Evolutionary conservation across 2,113 vertebrate genomes (phyloP).

Genomic region (Ictalurus furcatus): DNA sequence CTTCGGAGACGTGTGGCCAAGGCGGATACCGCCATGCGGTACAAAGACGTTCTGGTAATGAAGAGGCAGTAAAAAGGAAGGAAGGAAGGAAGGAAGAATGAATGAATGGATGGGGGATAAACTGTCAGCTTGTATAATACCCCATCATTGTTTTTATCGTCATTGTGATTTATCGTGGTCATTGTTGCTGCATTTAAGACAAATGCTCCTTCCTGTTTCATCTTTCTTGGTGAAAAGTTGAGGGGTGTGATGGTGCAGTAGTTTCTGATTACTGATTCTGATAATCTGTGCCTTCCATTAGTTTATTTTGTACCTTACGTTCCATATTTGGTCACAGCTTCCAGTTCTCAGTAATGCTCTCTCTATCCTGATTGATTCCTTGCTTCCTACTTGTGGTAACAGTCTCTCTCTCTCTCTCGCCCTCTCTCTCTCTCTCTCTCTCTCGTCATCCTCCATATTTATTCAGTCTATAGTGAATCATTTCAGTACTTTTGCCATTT

Average conservation of each 20-base stretch:
- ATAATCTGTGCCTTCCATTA: background rate
- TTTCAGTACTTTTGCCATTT: background rate
- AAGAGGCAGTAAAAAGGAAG: constrained; percentile 31
- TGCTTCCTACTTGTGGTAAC: background rate
- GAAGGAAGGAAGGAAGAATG: background rate
- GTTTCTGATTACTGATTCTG: background rate
- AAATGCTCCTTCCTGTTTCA: background rate
- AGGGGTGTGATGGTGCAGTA: background rate
- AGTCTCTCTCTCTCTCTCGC: background rate
- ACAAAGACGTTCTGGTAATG: background rate
- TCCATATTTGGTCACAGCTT: background rate
- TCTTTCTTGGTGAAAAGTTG: background rate
- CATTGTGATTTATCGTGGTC: background rate
- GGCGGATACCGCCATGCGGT: constrained; percentile 16
- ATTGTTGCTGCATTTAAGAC: background rate
- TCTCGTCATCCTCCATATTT: background rate
- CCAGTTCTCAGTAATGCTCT: background rate
- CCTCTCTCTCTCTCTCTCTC: background rate
- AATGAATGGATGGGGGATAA: background rate
- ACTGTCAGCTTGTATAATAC: background rate
- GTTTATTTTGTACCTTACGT: background rate
- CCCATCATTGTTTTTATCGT: background rate
- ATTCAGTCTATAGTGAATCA: background rate
- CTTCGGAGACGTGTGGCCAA: constrained; percentile 48
- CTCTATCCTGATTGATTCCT: background rate